phyloP scores from a whole-genome alignment of 2,797 vertebrate species.

The Carcharodon carcharias region DNA sequence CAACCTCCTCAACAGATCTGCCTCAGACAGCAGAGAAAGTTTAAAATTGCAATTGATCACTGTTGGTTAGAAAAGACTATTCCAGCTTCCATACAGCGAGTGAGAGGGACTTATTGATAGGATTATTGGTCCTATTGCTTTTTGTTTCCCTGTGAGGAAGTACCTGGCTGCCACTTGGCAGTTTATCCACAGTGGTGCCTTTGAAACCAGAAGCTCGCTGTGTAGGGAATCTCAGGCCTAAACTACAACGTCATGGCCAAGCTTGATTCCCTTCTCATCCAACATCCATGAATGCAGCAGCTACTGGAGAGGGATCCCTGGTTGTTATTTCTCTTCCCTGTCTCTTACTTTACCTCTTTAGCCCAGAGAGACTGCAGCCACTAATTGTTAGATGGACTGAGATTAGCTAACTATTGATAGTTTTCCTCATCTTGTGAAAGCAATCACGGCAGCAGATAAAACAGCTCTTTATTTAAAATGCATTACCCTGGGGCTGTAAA shows the following conservation, averaged over 20 bases:
- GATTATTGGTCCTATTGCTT: background rate
- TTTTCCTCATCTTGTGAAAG: too few species aligned
- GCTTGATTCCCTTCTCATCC: background rate
- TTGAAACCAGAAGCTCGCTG: background rate
- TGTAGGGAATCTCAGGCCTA: background rate
- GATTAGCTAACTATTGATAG: background rate
- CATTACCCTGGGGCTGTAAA: background rate
- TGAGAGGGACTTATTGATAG: background rate
- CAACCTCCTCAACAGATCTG: background rate
- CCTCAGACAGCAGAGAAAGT: background rate
- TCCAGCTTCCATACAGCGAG: background rate
- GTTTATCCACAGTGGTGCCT: conserved; percentile 11
- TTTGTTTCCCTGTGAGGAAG: background rate
- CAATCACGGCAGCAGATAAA: background rate
- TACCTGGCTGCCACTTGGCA: conserved; percentile 14
- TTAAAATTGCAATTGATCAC: background rate
- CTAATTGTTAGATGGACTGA: background rate
- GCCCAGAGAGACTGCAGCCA: background rate
- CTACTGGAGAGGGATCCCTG: background rate
- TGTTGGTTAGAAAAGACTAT: background rate
- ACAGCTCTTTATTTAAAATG: background rate
- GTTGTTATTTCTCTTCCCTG: background rate
- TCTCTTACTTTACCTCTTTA: background rate
- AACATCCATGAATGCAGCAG: background rate
- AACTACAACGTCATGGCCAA: background rate